Percentiles rank a stretch among this genome's conserved stretches.
These are phyloP conservation scores for Amphiprion percula DNA, from an alignment of 2,113 vertebrate genomes.

Conservation along the genomic window DNA sequence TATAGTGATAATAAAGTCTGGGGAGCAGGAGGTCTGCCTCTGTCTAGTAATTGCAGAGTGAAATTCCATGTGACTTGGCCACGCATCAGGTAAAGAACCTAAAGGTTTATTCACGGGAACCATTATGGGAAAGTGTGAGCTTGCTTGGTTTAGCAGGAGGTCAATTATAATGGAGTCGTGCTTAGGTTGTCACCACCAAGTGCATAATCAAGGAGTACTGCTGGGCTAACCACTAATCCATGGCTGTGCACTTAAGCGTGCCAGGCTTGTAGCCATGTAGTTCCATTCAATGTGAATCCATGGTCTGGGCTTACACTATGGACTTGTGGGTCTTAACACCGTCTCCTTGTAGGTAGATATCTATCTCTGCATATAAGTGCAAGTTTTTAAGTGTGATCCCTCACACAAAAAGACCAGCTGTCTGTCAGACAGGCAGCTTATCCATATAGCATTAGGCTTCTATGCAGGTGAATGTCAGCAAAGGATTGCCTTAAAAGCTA, in stretches of 20 bases:
- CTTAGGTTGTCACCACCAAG: slow-evolving; percentile 71
- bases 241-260: slow-evolving; percentile 74
- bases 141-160: slow-evolving; percentile 70
- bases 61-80: slow-evolving; percentile 70
- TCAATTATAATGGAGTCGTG: slow-evolving; percentile 75
- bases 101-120: slow-evolving; percentile 71
- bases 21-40: slow-evolving; percentile 61
- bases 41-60: slow-evolving; percentile 71
- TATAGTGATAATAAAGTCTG: slow-evolving; percentile 74
- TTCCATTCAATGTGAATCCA: slow-evolving; percentile 52
- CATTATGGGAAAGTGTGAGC: slow-evolving; percentile 55
- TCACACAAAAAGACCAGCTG: slow-evolving; percentile 37
- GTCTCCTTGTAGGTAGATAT: background rate
- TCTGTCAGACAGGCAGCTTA: slow-evolving; percentile 71
- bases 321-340: slow-evolving; percentile 30
- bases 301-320: slow-evolving; percentile 43
- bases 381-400: background rate
- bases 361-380: background rate
- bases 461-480: slow-evolving; percentile 76
- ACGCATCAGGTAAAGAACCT: slow-evolving; percentile 64
- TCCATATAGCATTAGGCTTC: slow-evolving; percentile 72
- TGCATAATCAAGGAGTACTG: slow-evolving; percentile 69
- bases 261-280: slow-evolving; percentile 50
- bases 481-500: slow-evolving; percentile 72
- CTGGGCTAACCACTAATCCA: slow-evolving; percentile 76